Evolutionary conservation across 2,888 invertebrate species (phyloP), one percentile per base, ranked within the genome.

Genomic region (Chouioia cunea): DNA sequence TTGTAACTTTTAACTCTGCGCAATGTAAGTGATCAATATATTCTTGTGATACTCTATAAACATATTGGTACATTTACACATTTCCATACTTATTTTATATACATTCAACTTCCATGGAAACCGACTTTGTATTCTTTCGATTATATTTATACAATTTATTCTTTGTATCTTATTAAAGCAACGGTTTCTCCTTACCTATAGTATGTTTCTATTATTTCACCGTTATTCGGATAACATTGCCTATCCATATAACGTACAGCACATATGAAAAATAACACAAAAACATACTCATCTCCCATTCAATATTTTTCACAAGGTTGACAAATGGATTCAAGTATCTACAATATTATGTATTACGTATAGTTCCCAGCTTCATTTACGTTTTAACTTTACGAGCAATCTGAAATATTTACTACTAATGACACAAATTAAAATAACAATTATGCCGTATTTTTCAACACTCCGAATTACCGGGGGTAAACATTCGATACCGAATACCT

Each of bases 131-230:
- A 64, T 69, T 53, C 52, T 43, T 65, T 62, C 36, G 18, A 47
- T 64, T 8, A 58, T 58, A 23, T 46, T 4, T 60, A 27, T 60
- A 52, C 22, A 48, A 56, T 59, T 57, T 52, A 46, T 57, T 63
- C 65, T 65, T 54, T 59, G 66, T 71, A 62, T 70, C 64, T 52
- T 48, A 65, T 66, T 58, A 62, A 46, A 63, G 63, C 47, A 65
- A 58, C 57, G 63, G 66, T 71, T 59, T 59, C 60, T 76, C 76
- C 83, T 83, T 83, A 83, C 75, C 80, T 83, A n/a, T n/a, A 83
- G 78, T 83, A 83, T 83, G 83, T 83, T 83, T 83, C 83, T 83
- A 82, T 83, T 82, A 83, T 83, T 83, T 83, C 83, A 83, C 80
- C 76, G 81, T 82, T 82, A 82, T 79, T 79, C 66, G 79, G 82